Evolutionary conservation across 2,797 vertebrate species (phyloP), one percentile per base, ranked within the genome.

Genomic region (Pagetopsis macropterus): DNA sequence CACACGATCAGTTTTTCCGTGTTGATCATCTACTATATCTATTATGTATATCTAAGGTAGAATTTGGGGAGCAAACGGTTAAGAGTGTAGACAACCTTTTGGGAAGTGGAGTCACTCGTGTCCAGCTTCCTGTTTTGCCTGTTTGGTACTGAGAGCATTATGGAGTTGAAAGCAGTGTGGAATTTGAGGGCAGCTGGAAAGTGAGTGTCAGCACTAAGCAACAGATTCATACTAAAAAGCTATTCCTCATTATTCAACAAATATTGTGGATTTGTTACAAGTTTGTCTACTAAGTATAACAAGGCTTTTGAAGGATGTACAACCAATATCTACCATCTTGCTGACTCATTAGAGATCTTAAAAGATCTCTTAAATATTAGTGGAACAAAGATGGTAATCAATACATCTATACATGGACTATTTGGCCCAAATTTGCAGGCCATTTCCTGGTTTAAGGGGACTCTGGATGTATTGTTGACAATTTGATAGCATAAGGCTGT

Each of bases 401-500:
- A 79, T 50, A 68, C 58, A 79, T 73, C 43, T 23, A 23, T 23
- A 23, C 23, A 72, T 68, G 57, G 41, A 65, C 51, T 58, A 65
- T 94, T 92, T 93, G 67, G 91, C 83, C 91, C 90, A 84, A 21
- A 62, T 60, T 59, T 64, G 88, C 71, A 86, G 89, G 89, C 91
- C 85, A 88, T 84, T 96, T 96, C 94, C 94, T 93, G 82, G 90
- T 87, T 91, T 78, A 90, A 93, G 85, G 84, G 89, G 33, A 84
- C 86, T 82, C 87, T 91, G 91, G 60, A 93, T 83, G 81, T 93
- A 90, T 91, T 95, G 94, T 94, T 94, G 82, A 84, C 76, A 73
- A 89, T 94, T 87, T 91, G 93, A 96, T 94, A 95, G 89, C 83
- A 75, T 81, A 89, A 93, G 91, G 95, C 91, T 94, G 90, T 84